Evolutionary conservation across 2,888 invertebrate genomes (phyloP), one percentile per base, ranked within the genome.

Genomic region (Rosalia funebris): DNA sequence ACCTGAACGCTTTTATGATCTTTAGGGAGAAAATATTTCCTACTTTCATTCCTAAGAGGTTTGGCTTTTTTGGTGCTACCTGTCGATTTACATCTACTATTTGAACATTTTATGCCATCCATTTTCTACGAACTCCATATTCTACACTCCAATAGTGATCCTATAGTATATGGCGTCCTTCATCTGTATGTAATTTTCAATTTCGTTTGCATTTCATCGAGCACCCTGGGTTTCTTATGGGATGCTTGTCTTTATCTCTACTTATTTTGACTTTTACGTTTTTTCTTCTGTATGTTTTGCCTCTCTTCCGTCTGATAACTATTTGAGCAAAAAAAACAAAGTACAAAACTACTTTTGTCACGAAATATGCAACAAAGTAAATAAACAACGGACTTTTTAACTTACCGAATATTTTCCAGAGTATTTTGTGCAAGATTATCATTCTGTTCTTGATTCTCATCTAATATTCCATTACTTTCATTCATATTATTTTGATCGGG

Each of bases 1-100:
- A 60, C 56, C 9, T 7, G 10, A 20, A 37, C 12, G 12, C 15
- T 41, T 39, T 39, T 25, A 41, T 41, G 11, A 15, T 41, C 11
- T 41, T 52, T 39, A 4, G 20, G 25, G 4, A 41, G 16, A 31
- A 52, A 52, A 52, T 20, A 39, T 50, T n/a, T 16, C 16, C 39
- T 14, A 39, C 39, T 39, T 39, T 39, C 7, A 15, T 39, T 39
- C 15, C 16, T 15, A 39, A 39, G 14, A 15, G 2, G 2, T 15
- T 15, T 39, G 16, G 39, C 39, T 7, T 39, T 15, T 15, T 15
- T 15, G 14, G 39, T 15, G 14, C 39, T 39, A 39, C 39, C n/a
- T n/a, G n/a, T n/a, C n/a, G 15, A 9, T 15, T 39, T 14, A 39
- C 10, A 39, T 10, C 39, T 14, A 39, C 10, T 15, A 39, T 2